These are phyloP conservation scores for Eulemur mongoz DNA, from an alignment of 2,797 vertebrate species.

Conservation along the genomic window DNA sequence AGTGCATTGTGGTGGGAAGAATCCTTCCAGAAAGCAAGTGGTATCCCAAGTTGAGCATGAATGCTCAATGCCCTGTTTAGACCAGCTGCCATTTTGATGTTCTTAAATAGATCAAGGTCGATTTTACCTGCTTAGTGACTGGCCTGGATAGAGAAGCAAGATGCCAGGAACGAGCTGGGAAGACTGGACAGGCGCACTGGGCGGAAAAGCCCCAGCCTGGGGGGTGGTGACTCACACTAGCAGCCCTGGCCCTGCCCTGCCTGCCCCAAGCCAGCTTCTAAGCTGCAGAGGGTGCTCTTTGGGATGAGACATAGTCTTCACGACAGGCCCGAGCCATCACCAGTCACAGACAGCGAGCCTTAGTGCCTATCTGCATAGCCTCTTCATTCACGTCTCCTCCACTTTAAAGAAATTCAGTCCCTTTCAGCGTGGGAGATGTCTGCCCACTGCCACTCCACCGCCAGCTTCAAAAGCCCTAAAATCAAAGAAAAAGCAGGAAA, in stretches of 20 bases:
- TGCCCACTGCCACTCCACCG: background rate
- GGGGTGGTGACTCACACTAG: background rate
- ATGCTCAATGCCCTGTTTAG: background rate
- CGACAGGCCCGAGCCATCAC: background rate
- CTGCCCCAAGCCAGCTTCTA: background rate
- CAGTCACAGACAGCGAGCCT: background rate
- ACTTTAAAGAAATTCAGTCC: background rate
- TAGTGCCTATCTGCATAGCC: background rate
- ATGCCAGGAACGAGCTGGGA: background rate
- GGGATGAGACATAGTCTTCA: slow-evolving; percentile 5
- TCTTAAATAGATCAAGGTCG: slow-evolving; percentile 65
- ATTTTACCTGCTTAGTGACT: slow-evolving; percentile 60
- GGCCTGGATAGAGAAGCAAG: slow-evolving; percentile 45
- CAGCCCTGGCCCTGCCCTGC: background rate
- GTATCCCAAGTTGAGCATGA: background rate
- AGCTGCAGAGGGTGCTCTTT: background rate
- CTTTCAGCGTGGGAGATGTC: background rate
- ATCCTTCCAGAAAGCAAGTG: background rate
- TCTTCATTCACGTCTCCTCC: background rate
- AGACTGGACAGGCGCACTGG: background rate
- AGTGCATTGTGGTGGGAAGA: background rate
- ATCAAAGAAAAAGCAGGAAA: background rate
- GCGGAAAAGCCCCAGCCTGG: fast-evolving
- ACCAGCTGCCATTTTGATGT: slow-evolving; percentile 15
- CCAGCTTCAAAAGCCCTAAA: background rate